Evolutionary conservation across 2,113 vertebrate species (phyloP), one percentile per base, ranked within the genome.

Genomic region (Jacana jacana): DNA sequence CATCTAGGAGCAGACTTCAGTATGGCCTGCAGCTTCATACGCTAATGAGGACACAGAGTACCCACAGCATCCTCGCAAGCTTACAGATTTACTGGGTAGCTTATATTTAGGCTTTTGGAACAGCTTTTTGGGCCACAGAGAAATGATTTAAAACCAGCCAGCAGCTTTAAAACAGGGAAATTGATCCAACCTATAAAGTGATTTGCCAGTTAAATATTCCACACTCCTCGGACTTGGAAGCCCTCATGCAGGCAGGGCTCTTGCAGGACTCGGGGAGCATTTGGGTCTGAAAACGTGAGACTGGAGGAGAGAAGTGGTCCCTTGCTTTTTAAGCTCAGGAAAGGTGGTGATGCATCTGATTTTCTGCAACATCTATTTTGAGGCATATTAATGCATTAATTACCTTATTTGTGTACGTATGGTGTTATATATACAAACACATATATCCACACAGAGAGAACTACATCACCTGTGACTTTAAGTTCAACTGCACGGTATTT

Each of bases 401-500:
- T 93, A 84, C 39, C n/a, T 92, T 65, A 65, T 78, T 39, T 77
- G 28, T 75, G n/a, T 46, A 31, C 22, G 17, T 17, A 35, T 66
- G 4, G 3, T 13, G 27, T 16, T 49, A 64, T 8, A 52, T 2
- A 10, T 24, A 82, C 28, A 91, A 49, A 86, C 25, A 71, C 4
- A 60, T 49, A 8, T 5, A 73, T 39, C 63, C 40, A 64, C 40
- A 70, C 28, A 76, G 22, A 76, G 27, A 71, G 70, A 61, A 78
- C 81, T 91, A 79, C 17, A 94, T 69, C 39, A 63, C 31, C 28
- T 81, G 44, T 69, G 86, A 88, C 48, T 83, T 64, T 52, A 84
- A 81, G 88, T 91, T 96, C 86, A 91, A 84, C 49, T 52, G 64
- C 30, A 86, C 15, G 75, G 19, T n/a, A 89, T 76, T 96, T 96